phyloP scores from a whole-genome alignment of 2,113 vertebrate genomes.

The Etheostoma spectabile region DNA sequence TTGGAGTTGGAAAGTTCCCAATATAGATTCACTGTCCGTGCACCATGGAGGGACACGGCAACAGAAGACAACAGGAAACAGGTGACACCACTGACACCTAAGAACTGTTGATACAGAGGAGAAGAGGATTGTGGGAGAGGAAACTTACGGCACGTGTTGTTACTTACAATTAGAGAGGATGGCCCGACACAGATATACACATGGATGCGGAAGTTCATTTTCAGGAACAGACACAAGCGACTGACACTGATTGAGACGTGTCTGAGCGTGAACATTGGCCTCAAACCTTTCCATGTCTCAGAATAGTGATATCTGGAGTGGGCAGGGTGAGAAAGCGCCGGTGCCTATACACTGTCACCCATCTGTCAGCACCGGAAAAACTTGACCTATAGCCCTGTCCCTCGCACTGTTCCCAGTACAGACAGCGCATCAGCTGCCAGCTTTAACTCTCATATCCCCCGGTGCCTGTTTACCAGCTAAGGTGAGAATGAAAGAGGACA shows the following conservation, averaged over 20 bases:
- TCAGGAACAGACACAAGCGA: neutral
- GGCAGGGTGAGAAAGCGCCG: slow-evolving; percentile 41
- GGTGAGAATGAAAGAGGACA: slow-evolving; percentile 56
- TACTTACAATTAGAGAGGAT: slow-evolving; percentile 5
- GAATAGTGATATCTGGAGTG: slow-evolving; percentile 38
- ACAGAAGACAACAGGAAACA: slow-evolving; percentile 48
- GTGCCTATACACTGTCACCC: slow-evolving; percentile 48
- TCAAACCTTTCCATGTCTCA: slow-evolving; percentile 49
- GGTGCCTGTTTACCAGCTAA: slow-evolving; percentile 30
- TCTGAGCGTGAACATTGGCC: slow-evolving; percentile 30
- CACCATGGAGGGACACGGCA: slow-evolving; percentile 6
- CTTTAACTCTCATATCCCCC: slow-evolving; percentile 31
- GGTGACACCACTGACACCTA: slow-evolving; percentile 41
- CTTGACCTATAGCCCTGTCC: slow-evolving; percentile 54
- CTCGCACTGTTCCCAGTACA: slow-evolving; percentile 38
- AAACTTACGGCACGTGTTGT: slow-evolving; percentile 35
- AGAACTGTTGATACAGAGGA: slow-evolving; percentile 32
- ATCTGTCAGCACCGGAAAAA: slow-evolving; percentile 71
- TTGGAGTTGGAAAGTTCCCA: neutral
- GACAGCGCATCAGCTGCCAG: slow-evolving; percentile 62
- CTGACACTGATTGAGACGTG: slow-evolving; percentile 26
- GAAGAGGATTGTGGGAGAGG: slow-evolving; percentile 30
- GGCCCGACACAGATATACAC: slow-evolving; percentile 8
- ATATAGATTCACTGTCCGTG: neutral
- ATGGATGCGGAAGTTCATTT: neutral